Evolutionary conservation across 2,888 invertebrate species (phyloP).

Genomic region (Aradus depressus): DNA sequence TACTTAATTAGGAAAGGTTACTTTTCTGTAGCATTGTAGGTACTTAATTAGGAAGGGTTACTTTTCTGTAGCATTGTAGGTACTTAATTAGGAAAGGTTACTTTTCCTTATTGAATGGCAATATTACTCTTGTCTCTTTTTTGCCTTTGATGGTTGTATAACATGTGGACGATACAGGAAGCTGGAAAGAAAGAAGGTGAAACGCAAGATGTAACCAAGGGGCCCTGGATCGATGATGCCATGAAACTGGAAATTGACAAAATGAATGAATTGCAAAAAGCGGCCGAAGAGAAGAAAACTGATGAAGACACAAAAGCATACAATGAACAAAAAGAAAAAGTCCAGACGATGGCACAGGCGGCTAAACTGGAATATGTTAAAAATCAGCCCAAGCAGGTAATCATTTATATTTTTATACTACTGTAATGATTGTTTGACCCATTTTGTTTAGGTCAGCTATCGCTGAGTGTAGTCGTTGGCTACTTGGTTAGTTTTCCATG

Average conservation of each 20-base stretch:
- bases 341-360: slow-evolving; percentile 44
- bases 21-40: no score
- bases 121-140: no score
- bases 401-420: slow-evolving; percentile 36
- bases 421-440: no score
- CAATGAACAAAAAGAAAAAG: slow-evolving; percentile 47
- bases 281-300: slow-evolving; percentile 40
- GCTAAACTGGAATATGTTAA: slow-evolving; percentile 45
- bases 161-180: slow-evolving; percentile 17
- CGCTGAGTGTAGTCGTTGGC: no score
- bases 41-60: no score
- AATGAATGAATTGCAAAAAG: slow-evolving; percentile 44
- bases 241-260: slow-evolving; percentile 44
- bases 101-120: no score
- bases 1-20: no score
- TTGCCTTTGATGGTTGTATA: not conserved
- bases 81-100: no score
- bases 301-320: slow-evolving; percentile 46
- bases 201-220: slow-evolving; percentile 38
- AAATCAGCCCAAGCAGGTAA: slow-evolving; percentile 42
- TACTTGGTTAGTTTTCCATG: no score
- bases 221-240: slow-evolving; percentile 47
- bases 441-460: no score
- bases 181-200: slow-evolving; percentile 19
- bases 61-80: no score